A percentile compares a stretch with the other conserved stretches of the same genome.
Conservation (phyloP, 2,113 vertebrate species). For the Lophotis ruficrista region DNA sequence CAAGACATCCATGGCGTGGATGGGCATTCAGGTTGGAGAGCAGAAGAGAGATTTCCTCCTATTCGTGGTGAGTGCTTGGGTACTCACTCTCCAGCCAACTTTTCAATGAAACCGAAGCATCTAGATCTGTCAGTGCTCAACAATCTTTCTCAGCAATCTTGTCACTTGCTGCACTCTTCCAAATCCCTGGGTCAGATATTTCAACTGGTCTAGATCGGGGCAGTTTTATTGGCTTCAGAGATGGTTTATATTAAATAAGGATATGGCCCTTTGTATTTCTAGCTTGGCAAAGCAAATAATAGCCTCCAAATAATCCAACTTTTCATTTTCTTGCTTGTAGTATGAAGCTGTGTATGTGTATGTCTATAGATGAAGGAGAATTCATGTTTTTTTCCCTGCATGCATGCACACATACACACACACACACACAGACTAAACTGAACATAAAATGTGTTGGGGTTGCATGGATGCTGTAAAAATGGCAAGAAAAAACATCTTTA, state of each 20-base stretch:
- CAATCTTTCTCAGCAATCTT: background rate
- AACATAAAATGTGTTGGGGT: background rate
- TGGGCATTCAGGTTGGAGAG: background rate
- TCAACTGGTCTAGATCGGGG: background rate
- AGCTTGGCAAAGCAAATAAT: background rate
- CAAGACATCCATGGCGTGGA: background rate
- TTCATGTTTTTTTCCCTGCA: fast-evolving
- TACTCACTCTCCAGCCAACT: background rate
- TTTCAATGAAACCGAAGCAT: background rate
- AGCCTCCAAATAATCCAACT: background rate
- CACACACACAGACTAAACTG: background rate
- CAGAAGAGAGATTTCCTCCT: background rate
- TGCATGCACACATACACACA: fast-evolving
- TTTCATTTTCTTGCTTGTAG: background rate
- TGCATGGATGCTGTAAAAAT: background rate
- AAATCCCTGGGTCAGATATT: background rate
- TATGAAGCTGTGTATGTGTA: background rate
- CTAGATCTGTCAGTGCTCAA: background rate
- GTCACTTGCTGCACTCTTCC: background rate
- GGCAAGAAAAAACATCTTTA: background rate
- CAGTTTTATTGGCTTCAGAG: background rate
- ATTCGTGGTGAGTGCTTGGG: background rate
- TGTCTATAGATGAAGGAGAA: background rate
- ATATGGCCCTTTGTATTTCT: background rate
- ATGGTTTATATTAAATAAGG: background rate